A percentile compares a stretch with the other conserved stretches of the same genome.
These are phyloP conservation scores for Aphodius sticticus DNA, from an alignment of 2,888 invertebrate genomes.

Conservation along the genomic window DNA sequence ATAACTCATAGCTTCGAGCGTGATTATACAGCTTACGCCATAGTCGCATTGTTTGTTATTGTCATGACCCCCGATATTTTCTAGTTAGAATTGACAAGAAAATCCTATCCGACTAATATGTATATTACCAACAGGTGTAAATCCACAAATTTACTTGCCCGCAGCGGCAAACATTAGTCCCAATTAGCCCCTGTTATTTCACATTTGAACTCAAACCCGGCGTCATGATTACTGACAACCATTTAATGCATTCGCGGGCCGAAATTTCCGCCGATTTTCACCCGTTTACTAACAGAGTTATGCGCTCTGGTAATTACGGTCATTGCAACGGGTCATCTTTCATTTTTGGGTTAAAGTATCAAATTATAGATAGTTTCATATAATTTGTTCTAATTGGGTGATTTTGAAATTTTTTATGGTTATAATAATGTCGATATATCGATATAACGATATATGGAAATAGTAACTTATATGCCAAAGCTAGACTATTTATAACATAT, in stretches of 20 bases:
- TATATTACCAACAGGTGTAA: not conserved
- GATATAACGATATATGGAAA: too few species aligned
- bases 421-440: too few species aligned
- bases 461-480: too few species aligned
- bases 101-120: too few species aligned
- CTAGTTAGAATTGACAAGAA: too few species aligned
- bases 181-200: not conserved
- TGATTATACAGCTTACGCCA: too few species aligned
- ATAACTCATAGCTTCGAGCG: too few species aligned
- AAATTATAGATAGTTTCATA: not conserved
- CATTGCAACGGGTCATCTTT: not conserved
- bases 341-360: not conserved
- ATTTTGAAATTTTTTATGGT: too few species aligned
- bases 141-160: not conserved
- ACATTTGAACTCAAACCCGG: not conserved
- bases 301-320: not conserved
- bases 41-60: too few species aligned
- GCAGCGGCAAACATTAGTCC: not conserved
- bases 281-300: not conserved
- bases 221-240: not conserved
- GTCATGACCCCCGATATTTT: too few species aligned
- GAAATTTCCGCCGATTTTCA: not conserved
- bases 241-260: not conserved
- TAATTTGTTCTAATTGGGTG: not conserved
- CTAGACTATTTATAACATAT: too few species aligned